Evolutionary conservation across 2,888 invertebrate genomes (phyloP).

Genomic region (Cheilosia pagana): DNA sequence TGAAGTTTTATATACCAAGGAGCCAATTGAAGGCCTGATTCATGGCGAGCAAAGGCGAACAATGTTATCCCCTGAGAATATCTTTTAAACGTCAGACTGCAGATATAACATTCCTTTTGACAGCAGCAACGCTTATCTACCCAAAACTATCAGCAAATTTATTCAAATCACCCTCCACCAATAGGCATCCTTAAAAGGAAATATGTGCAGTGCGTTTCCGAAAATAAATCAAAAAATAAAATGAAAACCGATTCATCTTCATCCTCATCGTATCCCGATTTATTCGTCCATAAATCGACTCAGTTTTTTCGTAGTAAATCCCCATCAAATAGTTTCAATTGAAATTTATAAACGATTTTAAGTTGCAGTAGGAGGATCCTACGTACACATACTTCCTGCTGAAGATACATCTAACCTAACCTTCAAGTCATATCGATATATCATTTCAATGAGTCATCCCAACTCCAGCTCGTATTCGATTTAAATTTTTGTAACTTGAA

Average conservation of each 20-base stretch:
- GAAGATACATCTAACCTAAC: conserved; percentile 8
- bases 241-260: conserved; percentile 39
- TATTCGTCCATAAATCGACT: conserved; percentile 54
- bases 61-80: too few species aligned
- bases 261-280: conserved; percentile 40
- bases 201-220: background rate
- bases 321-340: conserved; percentile 56
- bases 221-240: background rate
- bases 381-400: background rate
- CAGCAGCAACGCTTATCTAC: too few species aligned
- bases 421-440: background rate
- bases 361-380: conserved; percentile 15
- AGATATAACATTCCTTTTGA: too few species aligned
- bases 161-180: background rate
- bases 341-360: conserved; percentile 55
- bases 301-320: conserved; percentile 17
- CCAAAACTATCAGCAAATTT: background rate
- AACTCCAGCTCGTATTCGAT: background rate
- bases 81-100: too few species aligned
- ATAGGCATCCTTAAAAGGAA: background rate
- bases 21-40: too few species aligned
- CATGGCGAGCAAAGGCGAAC: too few species aligned
- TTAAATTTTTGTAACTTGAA: conserved; percentile 12
- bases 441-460: conserved; percentile 25
- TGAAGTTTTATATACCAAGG: too few species aligned